Percentiles rank a stretch among this genome's conserved stretches.
Evolutionary conservation across 2,113 vertebrate genomes (phyloP).

Genomic region (Lepus timidus): DNA sequence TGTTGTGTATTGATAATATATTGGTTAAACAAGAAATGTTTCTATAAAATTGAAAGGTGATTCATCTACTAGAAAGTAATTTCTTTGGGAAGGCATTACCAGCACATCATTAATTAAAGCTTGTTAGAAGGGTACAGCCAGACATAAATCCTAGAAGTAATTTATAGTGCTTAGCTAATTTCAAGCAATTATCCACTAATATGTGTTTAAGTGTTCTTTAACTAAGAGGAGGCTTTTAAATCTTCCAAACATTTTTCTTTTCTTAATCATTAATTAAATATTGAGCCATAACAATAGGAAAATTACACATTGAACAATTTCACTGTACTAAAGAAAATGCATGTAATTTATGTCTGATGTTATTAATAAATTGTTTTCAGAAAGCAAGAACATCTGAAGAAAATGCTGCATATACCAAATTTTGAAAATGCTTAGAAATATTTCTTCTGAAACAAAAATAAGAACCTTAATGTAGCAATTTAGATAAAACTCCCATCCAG

Average conservation of each 20-base stretch:
- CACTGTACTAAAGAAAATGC: constrained; percentile 41
- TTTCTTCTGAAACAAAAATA: constrained; percentile 47
- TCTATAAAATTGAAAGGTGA: constrained; percentile 87
- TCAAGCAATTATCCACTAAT: constrained; percentile 91
- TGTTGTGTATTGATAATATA: constrained; percentile 84
- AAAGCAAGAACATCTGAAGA: constrained; percentile 40
- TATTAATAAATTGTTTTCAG: constrained; percentile 59
- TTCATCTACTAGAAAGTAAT: constrained; percentile 89
- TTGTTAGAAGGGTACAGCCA: constrained; percentile 89
- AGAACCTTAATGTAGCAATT: constrained; percentile 55
- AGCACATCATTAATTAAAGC: constrained; percentile 91
- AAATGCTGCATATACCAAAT: constrained; percentile 55
- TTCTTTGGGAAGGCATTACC: constrained; percentile 90
- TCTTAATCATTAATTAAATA: constrained; percentile 86
- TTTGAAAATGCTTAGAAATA: constrained; percentile 65
- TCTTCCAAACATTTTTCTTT: constrained; percentile 87
- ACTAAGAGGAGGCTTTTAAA: constrained; percentile 89
- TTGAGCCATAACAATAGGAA: constrained; percentile 78
- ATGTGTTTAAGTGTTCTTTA: constrained; percentile 90
- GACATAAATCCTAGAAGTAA: constrained; percentile 90
- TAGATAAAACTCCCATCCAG: neutral
- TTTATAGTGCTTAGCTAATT: constrained; percentile 91
- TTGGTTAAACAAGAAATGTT: constrained; percentile 85
- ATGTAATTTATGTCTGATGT: constrained; percentile 24
- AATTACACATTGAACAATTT: constrained; percentile 69